Percentiles rank a stretch among this genome's conserved stretches.
Conservation (phyloP, 2,113 vertebrate species). For the Aphelocoma coerulescens region DNA sequence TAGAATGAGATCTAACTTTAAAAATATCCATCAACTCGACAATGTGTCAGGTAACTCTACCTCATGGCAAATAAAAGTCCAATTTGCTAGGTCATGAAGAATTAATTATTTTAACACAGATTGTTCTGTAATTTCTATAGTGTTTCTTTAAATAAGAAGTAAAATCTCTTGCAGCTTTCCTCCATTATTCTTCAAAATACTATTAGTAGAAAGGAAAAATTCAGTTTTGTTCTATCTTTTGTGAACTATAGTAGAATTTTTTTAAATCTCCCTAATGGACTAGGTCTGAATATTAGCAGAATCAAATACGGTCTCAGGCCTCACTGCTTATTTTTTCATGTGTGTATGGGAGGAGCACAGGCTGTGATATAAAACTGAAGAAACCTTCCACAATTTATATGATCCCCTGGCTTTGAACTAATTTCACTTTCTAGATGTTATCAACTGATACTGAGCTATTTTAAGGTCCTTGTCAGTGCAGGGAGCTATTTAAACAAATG, state of each 20-base stretch:
- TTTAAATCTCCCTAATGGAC: not conserved
- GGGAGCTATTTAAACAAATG: not conserved
- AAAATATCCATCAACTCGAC: slow-evolving; percentile 1
- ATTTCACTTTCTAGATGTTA: not conserved
- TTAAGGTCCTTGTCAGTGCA: not conserved
- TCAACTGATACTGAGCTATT: not conserved
- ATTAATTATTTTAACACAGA: not conserved
- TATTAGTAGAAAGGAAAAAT: not conserved
- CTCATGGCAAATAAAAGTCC: not conserved
- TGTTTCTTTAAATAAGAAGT: not conserved
- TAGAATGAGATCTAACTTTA: not conserved
- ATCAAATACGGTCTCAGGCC: not conserved
- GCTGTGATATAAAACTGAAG: not conserved
- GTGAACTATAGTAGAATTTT: not conserved
- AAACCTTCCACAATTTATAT: not conserved
- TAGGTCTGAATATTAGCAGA: not conserved
- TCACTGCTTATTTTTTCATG: not conserved
- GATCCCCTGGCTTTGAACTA: not conserved
- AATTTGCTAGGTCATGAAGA: not conserved
- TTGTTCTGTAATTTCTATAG: not conserved
- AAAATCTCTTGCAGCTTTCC: not conserved
- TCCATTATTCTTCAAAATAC: not conserved
- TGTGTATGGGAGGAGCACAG: not conserved
- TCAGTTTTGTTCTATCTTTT: not conserved
- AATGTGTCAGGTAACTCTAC: not conserved